Conservation (phyloP, 2,888 invertebrate species). For the Nipponacmea schrenckii region DNA sequence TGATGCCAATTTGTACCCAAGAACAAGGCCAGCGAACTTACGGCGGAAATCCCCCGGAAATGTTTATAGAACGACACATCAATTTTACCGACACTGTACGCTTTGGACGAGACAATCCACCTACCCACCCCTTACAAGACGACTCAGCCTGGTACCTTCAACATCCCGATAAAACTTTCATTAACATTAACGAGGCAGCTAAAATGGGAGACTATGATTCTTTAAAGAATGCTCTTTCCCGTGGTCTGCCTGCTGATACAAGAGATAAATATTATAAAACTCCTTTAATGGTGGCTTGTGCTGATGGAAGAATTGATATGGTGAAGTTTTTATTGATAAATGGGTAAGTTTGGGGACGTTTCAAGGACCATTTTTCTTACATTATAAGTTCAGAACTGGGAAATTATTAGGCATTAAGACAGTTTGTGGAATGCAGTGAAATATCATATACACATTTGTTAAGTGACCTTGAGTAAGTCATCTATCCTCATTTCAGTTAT, state of each 20-base stretch:
- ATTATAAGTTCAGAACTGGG: not conserved
- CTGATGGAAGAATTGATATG: slow-evolving; percentile 61
- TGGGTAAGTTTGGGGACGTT: slow-evolving; percentile 53
- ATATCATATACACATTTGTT: no score
- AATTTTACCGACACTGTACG: slow-evolving; percentile 64
- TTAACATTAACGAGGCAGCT: slow-evolving; percentile 66
- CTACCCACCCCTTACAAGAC: slow-evolving; percentile 65
- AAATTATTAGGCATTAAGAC: no score
- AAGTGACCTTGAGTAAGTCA: no score
- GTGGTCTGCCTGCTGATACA: slow-evolving; percentile 60
- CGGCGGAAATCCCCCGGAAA: slow-evolving; percentile 64
- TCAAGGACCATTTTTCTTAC: not conserved
- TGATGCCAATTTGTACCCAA: slow-evolving; percentile 65
- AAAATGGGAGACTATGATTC: slow-evolving; percentile 64
- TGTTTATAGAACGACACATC: slow-evolving; percentile 62
- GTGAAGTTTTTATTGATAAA: slow-evolving; percentile 62
- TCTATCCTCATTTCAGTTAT: no score
- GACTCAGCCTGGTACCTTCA: slow-evolving; percentile 68
- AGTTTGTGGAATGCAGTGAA: no score
- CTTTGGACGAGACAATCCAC: slow-evolving; percentile 65
- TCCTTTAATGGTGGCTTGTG: slow-evolving; percentile 66
- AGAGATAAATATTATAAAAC: slow-evolving; percentile 68
- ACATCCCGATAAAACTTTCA: slow-evolving; percentile 60
- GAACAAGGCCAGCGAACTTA: slow-evolving; percentile 60
- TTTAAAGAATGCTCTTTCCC: slow-evolving; percentile 58